Evolutionary conservation across 2,797 vertebrate species (phyloP).

Genomic region (Prunella strophiata): DNA sequence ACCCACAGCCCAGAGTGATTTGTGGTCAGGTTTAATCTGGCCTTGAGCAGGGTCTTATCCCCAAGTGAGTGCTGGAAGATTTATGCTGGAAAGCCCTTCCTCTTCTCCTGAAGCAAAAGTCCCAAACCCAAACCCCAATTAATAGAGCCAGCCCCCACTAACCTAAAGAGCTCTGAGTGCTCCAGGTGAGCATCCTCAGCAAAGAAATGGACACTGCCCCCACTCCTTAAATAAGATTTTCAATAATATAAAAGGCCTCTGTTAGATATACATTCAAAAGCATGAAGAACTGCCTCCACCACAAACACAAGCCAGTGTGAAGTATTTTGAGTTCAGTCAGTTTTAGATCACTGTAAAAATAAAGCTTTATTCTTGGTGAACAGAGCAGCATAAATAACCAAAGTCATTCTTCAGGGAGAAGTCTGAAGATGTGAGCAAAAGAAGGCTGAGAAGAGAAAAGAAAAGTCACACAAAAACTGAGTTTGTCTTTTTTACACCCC

Average conservation of each 20-base stretch:
- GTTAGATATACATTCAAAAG: neutral
- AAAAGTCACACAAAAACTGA: neutral
- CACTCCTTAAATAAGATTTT: neutral
- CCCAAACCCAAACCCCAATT: neutral
- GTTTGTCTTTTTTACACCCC: neutral
- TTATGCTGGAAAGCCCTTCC: neutral
- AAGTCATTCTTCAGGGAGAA: neutral
- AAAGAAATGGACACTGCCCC: neutral
- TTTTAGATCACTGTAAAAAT: conserved; percentile 40
- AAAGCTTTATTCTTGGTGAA: conserved; percentile 5
- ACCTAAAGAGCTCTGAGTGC: neutral
- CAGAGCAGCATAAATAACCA: neutral
- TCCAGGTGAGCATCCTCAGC: neutral
- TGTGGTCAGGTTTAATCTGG: neutral
- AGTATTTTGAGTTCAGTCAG: neutral
- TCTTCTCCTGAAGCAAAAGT: neutral
- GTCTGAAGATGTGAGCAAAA: neutral
- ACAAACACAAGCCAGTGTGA: neutral
- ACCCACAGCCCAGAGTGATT: neutral
- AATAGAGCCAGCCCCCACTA: neutral
- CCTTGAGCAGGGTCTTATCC: fast-evolving
- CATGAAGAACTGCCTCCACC: neutral
- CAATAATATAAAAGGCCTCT: neutral
- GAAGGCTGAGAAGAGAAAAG: neutral
- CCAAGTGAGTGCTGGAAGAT: neutral